These are phyloP conservation scores for Sycophila sp. DNA, from an alignment of 1,140 invertebrate genomes.

Conservation along the genomic window DNA sequence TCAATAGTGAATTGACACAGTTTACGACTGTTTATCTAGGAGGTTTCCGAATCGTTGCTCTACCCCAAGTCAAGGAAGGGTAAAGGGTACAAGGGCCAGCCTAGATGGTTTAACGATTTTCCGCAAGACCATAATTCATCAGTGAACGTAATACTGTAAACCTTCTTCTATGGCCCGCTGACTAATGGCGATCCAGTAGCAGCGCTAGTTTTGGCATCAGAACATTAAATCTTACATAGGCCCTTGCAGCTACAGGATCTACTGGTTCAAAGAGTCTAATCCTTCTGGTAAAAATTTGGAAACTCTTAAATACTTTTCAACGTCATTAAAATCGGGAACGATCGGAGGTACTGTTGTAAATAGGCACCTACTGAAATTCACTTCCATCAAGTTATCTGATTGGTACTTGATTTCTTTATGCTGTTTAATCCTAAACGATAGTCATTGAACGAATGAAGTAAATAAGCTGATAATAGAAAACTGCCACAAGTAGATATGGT, in stretches of 20 bases:
- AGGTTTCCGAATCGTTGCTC: slow-evolving; percentile 7
- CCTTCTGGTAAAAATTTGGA: no score
- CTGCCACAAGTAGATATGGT: no score
- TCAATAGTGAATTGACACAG: slow-evolving; percentile 22
- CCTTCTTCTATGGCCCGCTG: slow-evolving; percentile 20
- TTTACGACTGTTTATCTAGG: slow-evolving; percentile 35
- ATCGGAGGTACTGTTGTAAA: no score
- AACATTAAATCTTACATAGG: slow-evolving; percentile 23
- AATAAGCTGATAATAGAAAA: no score
- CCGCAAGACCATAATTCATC: slow-evolving; percentile 33
- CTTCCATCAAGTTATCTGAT: no score
- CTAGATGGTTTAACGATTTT: slow-evolving; percentile 34
- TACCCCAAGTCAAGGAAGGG: background rate
- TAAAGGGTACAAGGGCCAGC: background rate
- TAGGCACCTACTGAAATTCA: no score
- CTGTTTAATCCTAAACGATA: no score
- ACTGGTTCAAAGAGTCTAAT: no score
- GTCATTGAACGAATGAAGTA: no score
- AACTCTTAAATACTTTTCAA: no score
- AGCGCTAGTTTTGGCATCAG: background rate
- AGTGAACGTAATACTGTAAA: slow-evolving; percentile 19
- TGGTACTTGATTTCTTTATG: no score
- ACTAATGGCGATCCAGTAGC: slow-evolving; percentile 26
- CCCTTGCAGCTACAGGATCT: background rate
- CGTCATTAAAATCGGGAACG: no score